Evolutionary conservation across 2,113 vertebrate species (phyloP), one percentile per base, ranked within the genome.

Genomic region (Mola mola): DNA sequence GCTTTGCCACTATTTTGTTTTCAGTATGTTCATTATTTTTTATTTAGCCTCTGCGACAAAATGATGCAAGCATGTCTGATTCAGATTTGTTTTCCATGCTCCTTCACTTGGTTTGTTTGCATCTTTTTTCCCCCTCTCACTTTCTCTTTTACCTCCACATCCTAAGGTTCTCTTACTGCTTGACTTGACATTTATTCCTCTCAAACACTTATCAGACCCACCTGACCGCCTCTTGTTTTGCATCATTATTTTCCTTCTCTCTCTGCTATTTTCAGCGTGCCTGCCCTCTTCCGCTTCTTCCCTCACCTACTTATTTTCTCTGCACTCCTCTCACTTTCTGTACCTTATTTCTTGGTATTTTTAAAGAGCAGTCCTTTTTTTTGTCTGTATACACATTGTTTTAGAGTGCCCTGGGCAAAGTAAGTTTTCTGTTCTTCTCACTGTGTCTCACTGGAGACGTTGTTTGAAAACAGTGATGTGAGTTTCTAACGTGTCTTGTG

Each of bases 221-320:
- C 73, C 75, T 80, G 78, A 78, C 84, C 59, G 44, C 75, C 55
- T 74, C 56, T 79, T 78, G 74, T 79, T 86, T 82, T 81, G 79
- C 81, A 84, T 86, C 68, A 82, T 86, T 86, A 86, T 81, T 86
- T 86, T 79, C 53, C 17, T 71, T 66, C 57, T n/a, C 46, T 62
- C 78, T 77, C 50, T 59, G 55, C 61, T 75, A 66, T 75, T 79
- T 71, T 75, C 70, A 70, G 56, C 7, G 1, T 36, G 60, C 53
- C 49, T 74, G 62, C 67, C 67, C 71, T 76, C 61, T 50, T 69
- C 66, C 40, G 68, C 22, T 67, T 72, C 61, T 75, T 41, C 47
- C 57, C 53, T 75, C 68, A 62, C 71, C 61, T 73, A 56, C 60
- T 70, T 75, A 65, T 73, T 71, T 79, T 75, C 44, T 72, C 33